Evolutionary conservation across 2,797 vertebrate genomes (phyloP).

Genomic region (Syngnathus acus): DNA sequence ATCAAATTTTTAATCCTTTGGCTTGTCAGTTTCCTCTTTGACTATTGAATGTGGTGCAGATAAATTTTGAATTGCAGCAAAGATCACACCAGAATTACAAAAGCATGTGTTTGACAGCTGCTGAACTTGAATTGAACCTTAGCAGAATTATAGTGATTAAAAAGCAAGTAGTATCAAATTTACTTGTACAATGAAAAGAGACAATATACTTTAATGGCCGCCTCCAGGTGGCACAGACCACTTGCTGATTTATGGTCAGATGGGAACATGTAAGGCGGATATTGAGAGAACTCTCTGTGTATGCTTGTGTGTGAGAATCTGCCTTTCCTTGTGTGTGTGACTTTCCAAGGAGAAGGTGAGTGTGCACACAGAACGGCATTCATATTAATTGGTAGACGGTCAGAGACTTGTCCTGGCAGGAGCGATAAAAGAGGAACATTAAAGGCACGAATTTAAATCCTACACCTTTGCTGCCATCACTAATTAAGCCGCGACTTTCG

Average conservation of each 20-base stretch:
- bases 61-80: slow-evolving; percentile 4
- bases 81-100: neutral
- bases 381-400: slow-evolving; percentile 33
- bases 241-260: slow-evolving; percentile 24
- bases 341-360: neutral
- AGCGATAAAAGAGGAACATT: slow-evolving; percentile 47
- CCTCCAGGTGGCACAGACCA: slow-evolving; percentile 16
- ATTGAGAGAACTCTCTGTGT: slow-evolving; percentile 9
- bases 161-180: slow-evolving; percentile 9
- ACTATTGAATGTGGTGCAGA: no score
- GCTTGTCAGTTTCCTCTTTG: slow-evolving; percentile 2
- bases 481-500: slow-evolving; percentile 55
- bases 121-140: slow-evolving; percentile 13
- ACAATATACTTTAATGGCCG: slow-evolving; percentile 34
- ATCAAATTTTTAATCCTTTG: neutral
- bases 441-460: slow-evolving; percentile 45
- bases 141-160: slow-evolving; percentile 17
- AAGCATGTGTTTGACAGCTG: slow-evolving; percentile 14
- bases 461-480: slow-evolving; percentile 33
- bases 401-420: slow-evolving; percentile 28
- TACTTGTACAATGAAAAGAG: slow-evolving; percentile 24
- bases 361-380: slow-evolving; percentile 8
- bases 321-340: neutral
- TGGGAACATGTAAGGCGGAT: slow-evolving; percentile 22
- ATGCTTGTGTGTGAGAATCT: neutral